Percentiles rank a stretch among this genome's conserved stretches.
Evolutionary conservation across 2,888 invertebrate genomes (phyloP).

Genomic region (Mesorhabditis spiculigera): DNA sequence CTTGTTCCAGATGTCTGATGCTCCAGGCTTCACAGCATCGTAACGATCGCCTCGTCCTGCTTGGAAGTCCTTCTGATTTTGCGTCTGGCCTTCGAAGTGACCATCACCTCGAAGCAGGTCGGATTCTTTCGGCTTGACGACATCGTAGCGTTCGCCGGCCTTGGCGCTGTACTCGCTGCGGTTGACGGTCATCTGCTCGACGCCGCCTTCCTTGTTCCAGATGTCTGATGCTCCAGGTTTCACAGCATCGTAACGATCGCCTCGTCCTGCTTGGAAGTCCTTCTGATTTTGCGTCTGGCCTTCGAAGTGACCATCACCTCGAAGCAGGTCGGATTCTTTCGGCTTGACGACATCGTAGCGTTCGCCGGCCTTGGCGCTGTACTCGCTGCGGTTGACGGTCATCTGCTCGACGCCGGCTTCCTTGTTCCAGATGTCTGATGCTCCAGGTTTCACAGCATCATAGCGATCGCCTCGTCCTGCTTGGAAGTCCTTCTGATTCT

Average conservation of each 20-base stretch:
- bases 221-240: conserved; percentile 28
- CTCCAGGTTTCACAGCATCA: conserved; percentile 15
- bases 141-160: conserved; percentile 30
- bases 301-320: conserved; percentile 17
- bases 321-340: conserved; percentile 17
- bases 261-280: conserved; percentile 20
- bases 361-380: conserved; percentile 14
- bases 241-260: conserved; percentile 28
- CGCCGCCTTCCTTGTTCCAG: conserved; percentile 13
- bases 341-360: conserved; percentile 18
- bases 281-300: conserved; percentile 17
- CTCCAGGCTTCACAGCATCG: conserved; percentile 11
- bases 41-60: conserved; percentile 26
- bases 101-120: conserved; percentile 34
- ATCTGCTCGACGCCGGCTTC: conserved; percentile 24
- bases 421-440: conserved; percentile 18
- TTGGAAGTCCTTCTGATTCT: conserved; percentile 19
- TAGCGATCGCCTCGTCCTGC: conserved; percentile 16
- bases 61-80: conserved; percentile 24
- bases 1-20: conserved; percentile 9
- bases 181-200: conserved; percentile 21
- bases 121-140: conserved; percentile 30
- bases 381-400: conserved; percentile 23
- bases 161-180: conserved; percentile 24
- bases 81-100: conserved; percentile 25